Evolutionary conservation across 2,888 invertebrate species (phyloP).

Genomic region (Himalopsyche tibetana): DNA sequence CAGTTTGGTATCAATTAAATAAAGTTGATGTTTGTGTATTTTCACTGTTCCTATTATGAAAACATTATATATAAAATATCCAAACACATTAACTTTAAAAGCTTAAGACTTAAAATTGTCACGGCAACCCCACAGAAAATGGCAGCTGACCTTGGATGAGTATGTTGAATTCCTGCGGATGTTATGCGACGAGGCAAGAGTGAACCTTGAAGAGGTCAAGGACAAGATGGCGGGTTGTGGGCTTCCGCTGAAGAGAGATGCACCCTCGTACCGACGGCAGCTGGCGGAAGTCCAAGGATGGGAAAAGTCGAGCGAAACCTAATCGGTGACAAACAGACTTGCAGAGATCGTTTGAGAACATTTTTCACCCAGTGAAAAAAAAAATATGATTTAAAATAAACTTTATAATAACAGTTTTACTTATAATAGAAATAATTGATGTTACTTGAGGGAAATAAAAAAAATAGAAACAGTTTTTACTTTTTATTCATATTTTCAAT

Average conservation of each 20-base stretch:
- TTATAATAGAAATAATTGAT: too few species aligned
- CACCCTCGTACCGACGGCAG: slow-evolving; percentile 19
- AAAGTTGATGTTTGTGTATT: too few species aligned
- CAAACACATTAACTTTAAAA: too few species aligned
- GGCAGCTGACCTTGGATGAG: slow-evolving; percentile 46
- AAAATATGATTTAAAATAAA: background rate
- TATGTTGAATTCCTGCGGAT: slow-evolving; percentile 46
- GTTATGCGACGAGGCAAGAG: slow-evolving; percentile 5
- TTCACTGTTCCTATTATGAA: too few species aligned
- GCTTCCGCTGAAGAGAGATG: slow-evolving; percentile 15
- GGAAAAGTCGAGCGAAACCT: slow-evolving; percentile 28
- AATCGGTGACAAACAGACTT: background rate
- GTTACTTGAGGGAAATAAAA: too few species aligned
- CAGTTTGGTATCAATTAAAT: too few species aligned
- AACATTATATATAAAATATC: too few species aligned
- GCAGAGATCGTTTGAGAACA: background rate
- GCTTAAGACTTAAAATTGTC: too few species aligned
- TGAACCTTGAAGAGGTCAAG: slow-evolving; percentile 43
- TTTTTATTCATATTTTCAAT: too few species aligned
- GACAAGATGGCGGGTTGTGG: slow-evolving; percentile 48
- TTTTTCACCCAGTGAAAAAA: background rate
- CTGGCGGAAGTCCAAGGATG: slow-evolving; percentile 41
- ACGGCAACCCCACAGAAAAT: slow-evolving; percentile 42
- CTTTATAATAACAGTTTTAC: too few species aligned
- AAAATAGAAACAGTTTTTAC: too few species aligned